A percentile compares a stretch with the other conserved stretches of the same genome.
Evolutionary conservation across 2,888 invertebrate species (phyloP).

Genomic region (Lamellibrachia columna): DNA sequence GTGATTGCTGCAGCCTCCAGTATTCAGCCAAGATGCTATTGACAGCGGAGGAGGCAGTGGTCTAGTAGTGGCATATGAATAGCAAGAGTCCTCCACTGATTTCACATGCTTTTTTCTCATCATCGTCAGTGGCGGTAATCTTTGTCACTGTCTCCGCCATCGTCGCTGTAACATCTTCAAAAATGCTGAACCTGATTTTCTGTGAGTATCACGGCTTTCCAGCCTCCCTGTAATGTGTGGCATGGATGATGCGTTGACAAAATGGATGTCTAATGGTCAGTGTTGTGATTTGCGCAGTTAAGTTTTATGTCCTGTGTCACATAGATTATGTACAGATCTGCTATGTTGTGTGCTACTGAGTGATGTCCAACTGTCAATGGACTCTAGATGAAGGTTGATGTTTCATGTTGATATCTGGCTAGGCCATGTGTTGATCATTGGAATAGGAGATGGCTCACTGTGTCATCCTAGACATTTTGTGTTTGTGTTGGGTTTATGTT

Average conservation of each 20-base stretch:
- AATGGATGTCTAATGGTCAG: not conserved
- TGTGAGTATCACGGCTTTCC: not conserved
- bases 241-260: not conserved
- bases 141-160: not conserved
- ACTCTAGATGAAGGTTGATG: not conserved
- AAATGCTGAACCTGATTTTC: slow-evolving; percentile 16
- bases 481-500: not conserved
- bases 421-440: not conserved
- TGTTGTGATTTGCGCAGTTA: not conserved
- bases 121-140: not conserved
- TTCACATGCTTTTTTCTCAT: not conserved
- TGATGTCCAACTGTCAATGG: not conserved
- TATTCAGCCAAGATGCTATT: slow-evolving; percentile 2
- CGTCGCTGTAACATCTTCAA: not conserved
- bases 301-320: not conserved
- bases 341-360: not conserved
- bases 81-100: not conserved
- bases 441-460: not conserved
- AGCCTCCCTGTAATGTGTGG: not conserved
- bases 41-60: not conserved
- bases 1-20: not conserved
- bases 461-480: not conserved
- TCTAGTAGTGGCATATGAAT: not conserved
- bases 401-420: not conserved
- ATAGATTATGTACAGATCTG: not conserved